A percentile compares a stretch with the other conserved stretches of the same genome.
These are phyloP conservation scores for Chloroceryle amazona DNA, from an alignment of 2,797 vertebrate species.

Conservation along the genomic window DNA sequence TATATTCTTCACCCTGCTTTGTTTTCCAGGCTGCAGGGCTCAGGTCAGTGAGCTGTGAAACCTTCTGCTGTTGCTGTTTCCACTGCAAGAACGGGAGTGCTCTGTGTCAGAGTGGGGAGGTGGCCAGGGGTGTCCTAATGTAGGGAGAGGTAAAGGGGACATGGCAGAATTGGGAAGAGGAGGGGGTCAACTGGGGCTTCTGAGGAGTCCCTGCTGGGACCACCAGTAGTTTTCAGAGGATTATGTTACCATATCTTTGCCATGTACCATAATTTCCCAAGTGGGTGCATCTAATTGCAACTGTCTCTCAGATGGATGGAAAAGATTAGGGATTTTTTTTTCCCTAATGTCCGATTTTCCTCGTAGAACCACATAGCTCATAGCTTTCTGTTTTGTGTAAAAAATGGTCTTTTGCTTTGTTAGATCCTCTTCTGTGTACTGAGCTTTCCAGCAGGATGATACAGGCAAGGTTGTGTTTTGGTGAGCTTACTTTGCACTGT, in stretches of 20 bases:
- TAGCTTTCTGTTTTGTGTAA: not conserved
- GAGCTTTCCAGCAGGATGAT: not conserved
- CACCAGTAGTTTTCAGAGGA: not conserved
- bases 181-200: accelerated
- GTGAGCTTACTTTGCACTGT: not conserved
- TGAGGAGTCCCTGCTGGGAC: not conserved
- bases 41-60: not conserved
- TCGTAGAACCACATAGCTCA: not conserved
- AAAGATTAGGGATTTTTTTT: not conserved
- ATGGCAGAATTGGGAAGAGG: not conserved
- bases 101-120: accelerated
- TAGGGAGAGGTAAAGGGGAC: not conserved
- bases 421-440: not conserved
- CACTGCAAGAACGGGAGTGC: accelerated
- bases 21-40: not conserved
- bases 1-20: not conserved
- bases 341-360: not conserved
- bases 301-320: not conserved
- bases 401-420: not conserved
- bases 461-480: accelerated
- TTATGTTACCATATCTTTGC: accelerated
- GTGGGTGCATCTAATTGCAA: not conserved
- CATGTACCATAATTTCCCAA: not conserved
- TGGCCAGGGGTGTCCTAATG: accelerated
- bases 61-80: not conserved